Evolutionary conservation across 2,888 invertebrate species (phyloP).

Genomic region (Portevinia maculata): DNA sequence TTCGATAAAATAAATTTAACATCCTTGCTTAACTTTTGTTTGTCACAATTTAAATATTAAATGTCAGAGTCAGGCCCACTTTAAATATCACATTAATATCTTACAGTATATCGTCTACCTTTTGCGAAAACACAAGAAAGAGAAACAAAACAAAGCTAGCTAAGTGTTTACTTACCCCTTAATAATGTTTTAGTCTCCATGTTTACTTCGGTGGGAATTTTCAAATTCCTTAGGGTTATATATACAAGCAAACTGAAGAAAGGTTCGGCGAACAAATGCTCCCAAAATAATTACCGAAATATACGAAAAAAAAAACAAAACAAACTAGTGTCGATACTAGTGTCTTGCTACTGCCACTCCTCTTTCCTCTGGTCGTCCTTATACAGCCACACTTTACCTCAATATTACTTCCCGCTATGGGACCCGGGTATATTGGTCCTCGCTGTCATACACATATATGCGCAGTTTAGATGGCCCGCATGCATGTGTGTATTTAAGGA

Average conservation of each 20-base stretch:
- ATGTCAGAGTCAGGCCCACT: background rate
- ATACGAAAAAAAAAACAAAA: conserved; percentile 9
- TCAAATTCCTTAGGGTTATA: conserved; percentile 36
- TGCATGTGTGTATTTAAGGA: conserved; percentile 44
- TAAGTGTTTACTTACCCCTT: conserved; percentile 74
- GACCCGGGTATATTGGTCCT: conserved; percentile 52
- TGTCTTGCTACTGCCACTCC: conserved; percentile 43
- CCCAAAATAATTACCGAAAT: conserved; percentile 6
- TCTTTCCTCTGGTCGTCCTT: conserved; percentile 13
- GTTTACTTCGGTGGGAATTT: conserved; percentile 68
- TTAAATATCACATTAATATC: background rate
- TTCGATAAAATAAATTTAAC: too few relatives aligned
- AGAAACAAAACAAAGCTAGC: conserved; percentile 17
- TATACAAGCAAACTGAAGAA: conserved; percentile 28
- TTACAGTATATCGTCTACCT: background rate
- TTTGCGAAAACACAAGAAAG: background rate
- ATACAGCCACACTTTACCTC: conserved; percentile 23
- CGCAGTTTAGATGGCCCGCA: conserved; percentile 45
- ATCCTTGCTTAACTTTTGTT: too few relatives aligned
- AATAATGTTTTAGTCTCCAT: conserved; percentile 75
- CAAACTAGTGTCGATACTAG: conserved; percentile 10
- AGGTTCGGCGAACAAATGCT: conserved; percentile 19
- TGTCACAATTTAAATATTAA: too few relatives aligned
- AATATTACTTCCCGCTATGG: conserved; percentile 54
- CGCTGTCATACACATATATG: conserved; percentile 48